phyloP scores from a whole-genome alignment of 2,888 invertebrate genomes.

The Athetis lepigone region DNA sequence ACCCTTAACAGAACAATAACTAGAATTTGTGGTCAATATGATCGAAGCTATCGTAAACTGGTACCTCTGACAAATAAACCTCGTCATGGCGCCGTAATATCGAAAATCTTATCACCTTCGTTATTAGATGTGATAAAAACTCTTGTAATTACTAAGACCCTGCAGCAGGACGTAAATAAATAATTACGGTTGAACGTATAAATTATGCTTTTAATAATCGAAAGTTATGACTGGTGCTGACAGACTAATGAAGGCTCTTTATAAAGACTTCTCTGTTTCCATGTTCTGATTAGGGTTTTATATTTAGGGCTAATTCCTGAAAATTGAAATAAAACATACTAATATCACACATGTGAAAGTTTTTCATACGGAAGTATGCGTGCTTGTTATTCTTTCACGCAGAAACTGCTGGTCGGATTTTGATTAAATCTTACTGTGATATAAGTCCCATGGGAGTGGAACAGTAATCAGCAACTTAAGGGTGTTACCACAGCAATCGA shows the following conservation, averaged over 20 bases:
- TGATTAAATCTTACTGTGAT: too few relatives aligned
- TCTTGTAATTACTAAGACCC: conserved; percentile 7
- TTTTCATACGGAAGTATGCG: too few relatives aligned
- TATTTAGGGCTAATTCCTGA: too few relatives aligned
- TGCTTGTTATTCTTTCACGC: too few relatives aligned
- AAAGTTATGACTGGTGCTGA: conserved; percentile 13
- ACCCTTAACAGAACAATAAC: conserved; percentile 67
- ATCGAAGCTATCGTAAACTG: conserved; percentile 65
- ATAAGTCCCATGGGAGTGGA: too few relatives aligned
- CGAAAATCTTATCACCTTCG: conserved; percentile 41
- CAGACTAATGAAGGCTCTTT: not conserved
- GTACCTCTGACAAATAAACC: conserved; percentile 47
- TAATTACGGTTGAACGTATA: conserved; percentile 2
- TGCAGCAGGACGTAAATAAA: conserved; percentile 19
- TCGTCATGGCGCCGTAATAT: conserved; percentile 37
- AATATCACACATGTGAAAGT: too few relatives aligned
- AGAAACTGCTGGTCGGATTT: too few relatives aligned
- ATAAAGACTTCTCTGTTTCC: not conserved
- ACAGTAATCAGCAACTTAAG: too few relatives aligned
- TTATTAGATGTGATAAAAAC: conserved; percentile 40
- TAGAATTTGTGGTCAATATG: conserved; percentile 75
- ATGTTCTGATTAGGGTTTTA: not conserved
- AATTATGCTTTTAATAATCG: conserved; percentile 21
- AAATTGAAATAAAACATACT: too few relatives aligned
- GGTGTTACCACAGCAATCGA: too few relatives aligned